Evolutionary conservation across 2,888 invertebrate genomes (phyloP), one percentile per base, ranked within the genome.

Genomic region (Andrena minutula): DNA sequence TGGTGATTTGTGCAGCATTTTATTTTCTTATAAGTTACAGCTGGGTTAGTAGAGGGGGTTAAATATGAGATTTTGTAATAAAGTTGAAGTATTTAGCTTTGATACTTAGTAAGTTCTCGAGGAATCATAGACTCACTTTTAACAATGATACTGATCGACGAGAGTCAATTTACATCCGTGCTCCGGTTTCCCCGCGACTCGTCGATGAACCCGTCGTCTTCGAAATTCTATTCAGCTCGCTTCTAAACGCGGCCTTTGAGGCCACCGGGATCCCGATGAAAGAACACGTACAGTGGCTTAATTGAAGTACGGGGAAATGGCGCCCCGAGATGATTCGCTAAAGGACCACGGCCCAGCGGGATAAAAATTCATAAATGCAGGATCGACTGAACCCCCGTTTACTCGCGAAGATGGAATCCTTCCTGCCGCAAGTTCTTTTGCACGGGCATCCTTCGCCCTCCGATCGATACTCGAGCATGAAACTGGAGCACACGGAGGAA

Each of bases 311-410:
- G 58, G 23, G 20, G 66, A 20, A 68, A 66, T 26, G 35, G 26
- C 61, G 23, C 53, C 69, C 28, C 64, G 53, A 53, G 72, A 53
- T 53, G 64, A 56, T 60, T 68, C 60, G 75, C 51, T 56, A 56
- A 51, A n/a, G 63, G 28, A 53, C 47, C 41, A 7, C 30, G 58
- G 60, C 68, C 26, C 12, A 10, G n/a, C 23, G 20, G 51, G 51
- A 72, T 72, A 61, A 72, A 69, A 79, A 74, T 69, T 79, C 74
- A 69, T 74, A 74, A 69, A 68, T 74, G 56, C 63, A 63, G 20
- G 16, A 68, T 78, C 63, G 60, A 35, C 30, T 47, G 20, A 41
- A 30, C 7, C 35, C 26, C 49, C n/a, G 63, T 49, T 69, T 56
- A 51, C 47, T 47, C 32, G 28, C 20, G 51, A 53, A 72, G 66